These are phyloP conservation scores for Pluvianellus socialis DNA, from an alignment of 2,113 vertebrate species.

Conservation along the genomic window DNA sequence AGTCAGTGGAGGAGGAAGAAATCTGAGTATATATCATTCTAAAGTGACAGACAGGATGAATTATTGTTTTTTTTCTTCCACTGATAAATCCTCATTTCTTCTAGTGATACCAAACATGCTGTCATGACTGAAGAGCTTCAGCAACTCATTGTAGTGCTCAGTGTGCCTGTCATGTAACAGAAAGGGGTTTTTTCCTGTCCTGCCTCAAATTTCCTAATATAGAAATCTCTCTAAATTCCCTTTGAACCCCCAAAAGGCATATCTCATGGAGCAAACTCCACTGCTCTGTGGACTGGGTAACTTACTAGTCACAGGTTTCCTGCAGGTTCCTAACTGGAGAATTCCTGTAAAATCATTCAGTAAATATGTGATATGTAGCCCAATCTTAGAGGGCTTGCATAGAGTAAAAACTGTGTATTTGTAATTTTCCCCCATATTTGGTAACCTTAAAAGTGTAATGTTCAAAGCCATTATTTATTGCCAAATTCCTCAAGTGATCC, in stretches of 20 bases:
- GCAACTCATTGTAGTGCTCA: not conserved
- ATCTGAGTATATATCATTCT: not conserved
- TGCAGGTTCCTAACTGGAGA: not conserved
- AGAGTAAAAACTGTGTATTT: not conserved
- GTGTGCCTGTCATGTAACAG: not conserved
- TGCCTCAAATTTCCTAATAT: not conserved
- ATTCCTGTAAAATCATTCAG: not conserved
- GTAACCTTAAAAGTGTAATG: not conserved
- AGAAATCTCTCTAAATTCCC: not conserved
- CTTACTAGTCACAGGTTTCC: not conserved
- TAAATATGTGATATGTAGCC: not conserved
- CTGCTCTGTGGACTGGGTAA: not conserved
- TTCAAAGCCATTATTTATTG: slow-evolving; percentile 1
- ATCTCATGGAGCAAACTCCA: not conserved
- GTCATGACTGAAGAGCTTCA: slow-evolving; percentile 9
- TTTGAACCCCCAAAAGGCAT: not conserved
- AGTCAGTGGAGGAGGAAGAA: slow-evolving; percentile 1
- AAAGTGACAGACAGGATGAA: not conserved
- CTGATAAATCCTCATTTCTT: slow-evolving; percentile 33
- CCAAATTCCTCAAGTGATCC: not conserved
- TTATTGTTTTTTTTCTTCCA: not conserved
- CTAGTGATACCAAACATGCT: not conserved
- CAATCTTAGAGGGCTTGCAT: not conserved
- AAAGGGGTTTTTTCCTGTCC: not conserved
- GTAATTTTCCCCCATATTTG: not conserved